Evolutionary conservation across 2,797 vertebrate genomes (phyloP).

Genomic region (Hemitrygon akajei): DNA sequence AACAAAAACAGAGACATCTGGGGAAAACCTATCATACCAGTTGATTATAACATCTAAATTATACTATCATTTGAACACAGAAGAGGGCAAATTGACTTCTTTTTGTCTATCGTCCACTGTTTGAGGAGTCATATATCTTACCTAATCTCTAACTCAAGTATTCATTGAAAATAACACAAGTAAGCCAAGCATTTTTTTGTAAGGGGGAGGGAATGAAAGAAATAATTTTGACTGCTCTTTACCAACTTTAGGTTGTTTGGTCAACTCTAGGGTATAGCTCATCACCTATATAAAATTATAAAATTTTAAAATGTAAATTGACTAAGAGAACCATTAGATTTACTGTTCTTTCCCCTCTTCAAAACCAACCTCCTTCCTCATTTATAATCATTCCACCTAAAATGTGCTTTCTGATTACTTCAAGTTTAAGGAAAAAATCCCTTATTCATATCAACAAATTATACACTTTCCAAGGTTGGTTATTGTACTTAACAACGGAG

Average conservation of each 20-base stretch:
- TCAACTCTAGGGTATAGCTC: conserved; percentile 43
- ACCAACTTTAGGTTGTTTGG: conserved; percentile 45
- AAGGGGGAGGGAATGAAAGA: conserved; percentile 20
- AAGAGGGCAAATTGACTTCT: no score
- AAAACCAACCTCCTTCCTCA: neutral
- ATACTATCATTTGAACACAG: no score
- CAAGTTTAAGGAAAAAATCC: neutral
- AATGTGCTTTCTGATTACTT: neutral
- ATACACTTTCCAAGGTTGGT: neutral
- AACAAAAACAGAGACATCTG: no score
- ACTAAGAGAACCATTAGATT: neutral
- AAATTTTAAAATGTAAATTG: neutral
- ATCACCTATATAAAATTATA: no score
- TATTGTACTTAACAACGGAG: neutral
- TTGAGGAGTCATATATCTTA: no score
- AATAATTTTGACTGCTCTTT: conserved; percentile 41
- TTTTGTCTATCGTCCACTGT: no score
- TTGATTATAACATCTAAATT: no score
- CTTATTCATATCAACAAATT: neutral
- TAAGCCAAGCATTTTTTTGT: no score
- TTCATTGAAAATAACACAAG: no score
- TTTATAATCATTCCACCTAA: neutral
- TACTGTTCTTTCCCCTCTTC: neutral
- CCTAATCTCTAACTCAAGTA: no score
- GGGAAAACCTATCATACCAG: no score